Evolutionary conservation across 2,113 vertebrate genomes (phyloP).

Genomic region (Patagioenas fasciata): DNA sequence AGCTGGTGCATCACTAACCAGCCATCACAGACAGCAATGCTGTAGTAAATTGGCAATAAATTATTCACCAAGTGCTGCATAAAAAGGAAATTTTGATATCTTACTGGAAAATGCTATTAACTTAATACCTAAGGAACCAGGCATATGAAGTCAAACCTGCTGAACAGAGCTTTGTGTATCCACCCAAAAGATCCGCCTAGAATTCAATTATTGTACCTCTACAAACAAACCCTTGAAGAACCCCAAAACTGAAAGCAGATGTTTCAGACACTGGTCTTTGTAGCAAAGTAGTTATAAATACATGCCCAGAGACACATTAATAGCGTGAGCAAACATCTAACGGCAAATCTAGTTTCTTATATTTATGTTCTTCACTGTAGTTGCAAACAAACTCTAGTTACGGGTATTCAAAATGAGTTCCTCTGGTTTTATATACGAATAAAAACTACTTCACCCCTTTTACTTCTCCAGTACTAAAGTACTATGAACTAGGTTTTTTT

Average conservation of each 20-base stretch:
- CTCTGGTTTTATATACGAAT: neutral
- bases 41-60: neutral
- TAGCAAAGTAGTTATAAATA: neutral
- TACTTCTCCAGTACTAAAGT: neutral
- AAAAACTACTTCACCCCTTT: neutral
- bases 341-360: neutral
- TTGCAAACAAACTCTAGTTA: neutral
- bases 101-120: constrained; percentile 2
- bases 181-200: neutral
- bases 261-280: neutral
- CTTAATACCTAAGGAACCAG: neutral
- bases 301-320: neutral
- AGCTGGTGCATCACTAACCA: neutral
- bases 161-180: neutral
- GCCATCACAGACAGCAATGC: neutral
- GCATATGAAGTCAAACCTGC: neutral
- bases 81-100: neutral
- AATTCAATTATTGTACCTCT: neutral
- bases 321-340: neutral
- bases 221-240: neutral
- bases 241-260: neutral
- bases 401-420: neutral
- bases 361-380: neutral
- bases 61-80: neutral
- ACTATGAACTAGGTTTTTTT: neutral